A percentile compares a stretch with the other conserved stretches of the same genome.
These are phyloP conservation scores for Araneus ventricosus DNA, from an alignment of 1,140 invertebrate genomes.

Conservation along the genomic window DNA sequence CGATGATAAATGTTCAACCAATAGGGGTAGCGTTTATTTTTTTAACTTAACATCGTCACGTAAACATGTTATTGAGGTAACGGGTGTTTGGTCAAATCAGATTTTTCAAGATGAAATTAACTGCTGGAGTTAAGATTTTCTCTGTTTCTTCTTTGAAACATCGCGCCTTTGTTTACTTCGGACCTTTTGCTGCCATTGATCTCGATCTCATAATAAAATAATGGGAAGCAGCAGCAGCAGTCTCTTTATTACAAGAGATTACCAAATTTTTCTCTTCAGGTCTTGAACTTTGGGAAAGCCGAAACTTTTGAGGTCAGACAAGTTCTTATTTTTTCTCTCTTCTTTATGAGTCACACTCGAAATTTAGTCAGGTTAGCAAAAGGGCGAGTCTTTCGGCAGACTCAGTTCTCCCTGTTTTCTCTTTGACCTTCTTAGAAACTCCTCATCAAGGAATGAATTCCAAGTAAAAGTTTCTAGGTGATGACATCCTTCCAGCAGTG, in stretches of 20 bases:
- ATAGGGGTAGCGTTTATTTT: too few relatives aligned
- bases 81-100: too few relatives aligned
- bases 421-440: conserved; percentile 28
- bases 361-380: neutral
- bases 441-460: neutral
- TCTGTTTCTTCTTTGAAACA: too few relatives aligned
- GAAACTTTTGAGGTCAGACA: conserved; percentile 20
- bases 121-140: too few relatives aligned
- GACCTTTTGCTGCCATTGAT: too few relatives aligned
- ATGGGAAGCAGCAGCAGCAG: too few relatives aligned
- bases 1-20: too few relatives aligned
- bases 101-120: too few relatives aligned
- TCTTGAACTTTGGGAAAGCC: conserved; percentile 10
- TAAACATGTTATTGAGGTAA: too few relatives aligned
- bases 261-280: neutral
- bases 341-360: neutral
- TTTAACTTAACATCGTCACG: too few relatives aligned
- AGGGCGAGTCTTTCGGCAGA: conserved; percentile 3
- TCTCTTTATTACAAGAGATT: neutral
- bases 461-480: conserved; percentile 43
- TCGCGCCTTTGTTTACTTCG: too few relatives aligned
- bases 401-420: conserved; percentile 1
- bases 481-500: neutral
- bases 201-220: too few relatives aligned
- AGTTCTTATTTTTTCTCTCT: neutral